Evolutionary conservation across 2,113 vertebrate genomes (phyloP).

Genomic region (Condylura cristata): DNA sequence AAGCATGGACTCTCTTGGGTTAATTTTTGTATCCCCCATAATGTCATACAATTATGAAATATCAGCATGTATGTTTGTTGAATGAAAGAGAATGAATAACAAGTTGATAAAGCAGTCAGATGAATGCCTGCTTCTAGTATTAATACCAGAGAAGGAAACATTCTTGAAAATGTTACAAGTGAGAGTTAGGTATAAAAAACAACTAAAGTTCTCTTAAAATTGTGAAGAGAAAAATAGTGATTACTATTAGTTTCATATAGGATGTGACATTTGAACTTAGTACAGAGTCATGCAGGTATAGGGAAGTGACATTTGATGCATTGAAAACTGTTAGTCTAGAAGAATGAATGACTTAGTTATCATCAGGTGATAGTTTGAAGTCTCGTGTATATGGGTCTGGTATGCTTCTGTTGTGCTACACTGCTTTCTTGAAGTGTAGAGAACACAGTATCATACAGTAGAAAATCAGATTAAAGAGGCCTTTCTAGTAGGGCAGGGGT

Average conservation of each 20-base stretch:
- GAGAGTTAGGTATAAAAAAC: neutral
- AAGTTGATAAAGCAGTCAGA: neutral
- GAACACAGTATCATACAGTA: neutral
- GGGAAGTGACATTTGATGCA: neutral
- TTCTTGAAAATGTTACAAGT: constrained; percentile 10
- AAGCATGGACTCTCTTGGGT: no score
- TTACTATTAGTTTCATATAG: neutral
- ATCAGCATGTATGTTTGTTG: neutral
- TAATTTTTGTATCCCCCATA: no score
- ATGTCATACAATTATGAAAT: no score
- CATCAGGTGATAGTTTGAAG: neutral
- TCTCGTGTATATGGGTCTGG: neutral
- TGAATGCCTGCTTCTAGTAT: neutral
- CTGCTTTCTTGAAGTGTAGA: no score
- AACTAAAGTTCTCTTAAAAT: neutral
- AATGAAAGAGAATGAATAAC: neutral
- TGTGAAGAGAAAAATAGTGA: neutral
- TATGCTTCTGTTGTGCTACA: no score
- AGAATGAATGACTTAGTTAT: neutral
- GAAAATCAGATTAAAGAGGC: neutral
- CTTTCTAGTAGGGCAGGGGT: no score
- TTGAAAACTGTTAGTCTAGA: neutral
- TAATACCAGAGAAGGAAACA: neutral
- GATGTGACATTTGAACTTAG: neutral
- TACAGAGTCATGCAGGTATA: neutral